These are phyloP conservation scores for Sebastes matsubarae DNA, from an alignment of 2,797 vertebrate species.

Conservation along the genomic window DNA sequence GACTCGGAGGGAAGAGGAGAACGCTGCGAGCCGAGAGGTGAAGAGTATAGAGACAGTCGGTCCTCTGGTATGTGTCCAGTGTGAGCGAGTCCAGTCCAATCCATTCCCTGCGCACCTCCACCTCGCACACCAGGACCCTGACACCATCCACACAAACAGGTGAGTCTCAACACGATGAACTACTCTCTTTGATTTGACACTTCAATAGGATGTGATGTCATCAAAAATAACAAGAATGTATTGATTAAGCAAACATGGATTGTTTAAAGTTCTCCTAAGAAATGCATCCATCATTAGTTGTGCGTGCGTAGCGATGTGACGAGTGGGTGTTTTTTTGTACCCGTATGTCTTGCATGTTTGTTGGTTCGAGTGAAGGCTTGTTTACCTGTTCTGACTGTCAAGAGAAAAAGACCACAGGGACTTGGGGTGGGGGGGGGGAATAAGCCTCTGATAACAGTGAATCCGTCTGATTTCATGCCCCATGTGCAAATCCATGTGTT, in stretches of 20 bases:
- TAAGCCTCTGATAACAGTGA: conserved; percentile 21
- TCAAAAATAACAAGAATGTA: neutral
- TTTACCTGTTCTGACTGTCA: conserved; percentile 60
- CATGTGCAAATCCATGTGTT: conserved; percentile 63
- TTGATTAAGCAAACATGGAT: neutral
- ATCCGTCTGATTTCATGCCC: conserved; percentile 42
- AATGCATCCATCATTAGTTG: conserved; percentile 24
- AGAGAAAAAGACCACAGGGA: conserved; percentile 60
- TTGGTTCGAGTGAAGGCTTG: conserved; percentile 42
- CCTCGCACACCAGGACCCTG: conserved; percentile 40
- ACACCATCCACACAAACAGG: conserved; percentile 68
- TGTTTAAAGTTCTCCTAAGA: conserved; percentile 39
- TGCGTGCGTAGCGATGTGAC: conserved; percentile 6
- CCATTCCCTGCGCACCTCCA: conserved; percentile 42
- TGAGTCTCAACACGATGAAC: conserved; percentile 54
- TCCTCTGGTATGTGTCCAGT: conserved; percentile 63
- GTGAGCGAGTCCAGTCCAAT: conserved; percentile 52
- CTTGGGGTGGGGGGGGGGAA: conserved; percentile 16
- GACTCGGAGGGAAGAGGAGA: conserved; percentile 55
- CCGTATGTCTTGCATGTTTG: conserved; percentile 4
- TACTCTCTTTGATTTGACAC: neutral
- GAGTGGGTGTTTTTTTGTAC: conserved; percentile 5
- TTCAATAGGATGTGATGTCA: neutral
- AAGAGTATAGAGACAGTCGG: conserved; percentile 22
- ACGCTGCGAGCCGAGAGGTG: conserved; percentile 35